Evolutionary conservation across 2,888 invertebrate genomes (phyloP).

Genomic region (Philereme vetulata): DNA sequence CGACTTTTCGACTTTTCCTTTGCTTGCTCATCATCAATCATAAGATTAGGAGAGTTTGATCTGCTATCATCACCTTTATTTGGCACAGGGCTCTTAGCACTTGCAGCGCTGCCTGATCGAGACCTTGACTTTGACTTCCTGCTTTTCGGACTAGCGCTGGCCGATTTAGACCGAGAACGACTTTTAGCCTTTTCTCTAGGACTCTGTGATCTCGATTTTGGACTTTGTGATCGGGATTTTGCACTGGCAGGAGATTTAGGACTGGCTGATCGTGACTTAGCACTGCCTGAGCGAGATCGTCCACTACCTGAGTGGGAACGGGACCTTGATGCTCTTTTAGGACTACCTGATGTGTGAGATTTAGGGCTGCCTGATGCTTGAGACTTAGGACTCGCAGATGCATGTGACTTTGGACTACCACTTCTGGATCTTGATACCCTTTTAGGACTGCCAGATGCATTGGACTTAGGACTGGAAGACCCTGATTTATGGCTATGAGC

Average conservation of each 20-base stretch:
- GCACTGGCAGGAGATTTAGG: conserved; percentile 66
- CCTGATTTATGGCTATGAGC: conserved; percentile 55
- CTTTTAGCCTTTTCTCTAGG: conserved; percentile 59
- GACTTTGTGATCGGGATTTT: conserved; percentile 53
- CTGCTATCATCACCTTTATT: conserved; percentile 70
- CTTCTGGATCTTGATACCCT: conserved; percentile 70
- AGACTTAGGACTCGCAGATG: conserved; percentile 66
- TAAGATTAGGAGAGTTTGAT: conserved; percentile 80
- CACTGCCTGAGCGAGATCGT: conserved; percentile 59
- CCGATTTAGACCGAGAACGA: conserved; percentile 34
- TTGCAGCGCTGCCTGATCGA: conserved; percentile 36
- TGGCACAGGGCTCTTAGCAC: conserved; percentile 48
- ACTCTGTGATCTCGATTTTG: conserved; percentile 55
- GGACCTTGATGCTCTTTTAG: conserved; percentile 66
- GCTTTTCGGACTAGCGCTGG: conserved; percentile 33
- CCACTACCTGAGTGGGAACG: conserved; percentile 60
- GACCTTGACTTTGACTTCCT: conserved; percentile 48
- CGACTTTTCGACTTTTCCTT: conserved; percentile 71
- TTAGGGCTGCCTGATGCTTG: conserved; percentile 70
- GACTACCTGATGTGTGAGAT: conserved; percentile 73
- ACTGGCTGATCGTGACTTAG: conserved; percentile 59
- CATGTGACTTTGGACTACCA: conserved; percentile 67
- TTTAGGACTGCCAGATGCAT: conserved; percentile 70
- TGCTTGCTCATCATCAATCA: conserved; percentile 76
- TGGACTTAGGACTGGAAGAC: conserved; percentile 72